These are phyloP conservation scores for Cyphotilapia sp. DNA, from an alignment of 2,113 vertebrate species.

Conservation along the genomic window DNA sequence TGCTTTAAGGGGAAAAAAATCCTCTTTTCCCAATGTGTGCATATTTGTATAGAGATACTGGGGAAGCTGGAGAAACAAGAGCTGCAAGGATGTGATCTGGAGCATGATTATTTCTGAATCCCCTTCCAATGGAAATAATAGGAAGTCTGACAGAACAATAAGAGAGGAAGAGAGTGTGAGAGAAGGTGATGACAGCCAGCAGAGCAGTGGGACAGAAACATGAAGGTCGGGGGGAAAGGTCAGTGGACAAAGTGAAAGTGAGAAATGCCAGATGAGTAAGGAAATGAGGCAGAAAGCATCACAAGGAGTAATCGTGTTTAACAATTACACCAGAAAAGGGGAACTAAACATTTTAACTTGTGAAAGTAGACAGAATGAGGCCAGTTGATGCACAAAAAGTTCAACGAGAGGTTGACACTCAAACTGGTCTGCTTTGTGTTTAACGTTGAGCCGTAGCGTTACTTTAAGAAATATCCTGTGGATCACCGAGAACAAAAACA, in stretches of 20 bases:
- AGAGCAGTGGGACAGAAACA: neutral
- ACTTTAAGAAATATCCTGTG: neutral
- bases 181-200: neutral
- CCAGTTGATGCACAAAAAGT: neutral
- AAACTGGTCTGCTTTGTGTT: neutral
- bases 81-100: neutral
- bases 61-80: neutral
- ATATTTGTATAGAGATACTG: neutral
- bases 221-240: neutral
- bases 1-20: neutral
- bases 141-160: neutral
- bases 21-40: neutral
- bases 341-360: neutral
- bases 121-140: neutral
- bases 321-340: neutral
- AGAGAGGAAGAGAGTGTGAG: neutral
- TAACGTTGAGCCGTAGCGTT: neutral
- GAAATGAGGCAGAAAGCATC: slow-evolving; percentile 1
- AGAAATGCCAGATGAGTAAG: neutral
- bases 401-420: neutral
- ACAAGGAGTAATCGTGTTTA: neutral
- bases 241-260: neutral
- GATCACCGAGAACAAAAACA: neutral
- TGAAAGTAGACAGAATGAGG: neutral
- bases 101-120: neutral